phyloP scores from a whole-genome alignment of 37 sponge, comb jelly and placozoan species.

The Eunapius fragilis region DNA sequence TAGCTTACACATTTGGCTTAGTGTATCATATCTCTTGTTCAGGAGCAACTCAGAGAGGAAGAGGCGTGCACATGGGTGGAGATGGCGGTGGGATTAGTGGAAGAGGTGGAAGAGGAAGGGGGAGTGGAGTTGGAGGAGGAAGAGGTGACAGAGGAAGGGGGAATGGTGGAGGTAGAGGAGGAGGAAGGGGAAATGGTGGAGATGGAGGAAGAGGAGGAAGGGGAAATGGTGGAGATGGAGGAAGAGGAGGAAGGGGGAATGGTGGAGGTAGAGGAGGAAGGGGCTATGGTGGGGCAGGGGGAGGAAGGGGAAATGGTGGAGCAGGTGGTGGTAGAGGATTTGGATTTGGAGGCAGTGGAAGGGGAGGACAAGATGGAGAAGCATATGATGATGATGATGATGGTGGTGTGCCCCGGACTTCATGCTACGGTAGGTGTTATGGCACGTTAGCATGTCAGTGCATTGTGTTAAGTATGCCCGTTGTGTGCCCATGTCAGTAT shows the following conservation, averaged over 20 bases:
- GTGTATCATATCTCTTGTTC: too few species aligned
- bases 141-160: background rate
- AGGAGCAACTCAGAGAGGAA: background rate
- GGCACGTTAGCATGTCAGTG: background rate
- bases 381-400: background rate
- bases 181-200: background rate
- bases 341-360: background rate
- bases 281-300: background rate
- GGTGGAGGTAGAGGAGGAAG: background rate
- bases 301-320: background rate
- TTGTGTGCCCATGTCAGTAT: too few species aligned
- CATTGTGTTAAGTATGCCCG: too few species aligned
- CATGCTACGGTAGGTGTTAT: background rate
- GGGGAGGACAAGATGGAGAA: background rate
- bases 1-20: too few species aligned
- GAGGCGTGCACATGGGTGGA: background rate
- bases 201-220: background rate
- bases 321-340: background rate
- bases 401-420: background rate
- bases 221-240: conserved; percentile 8
- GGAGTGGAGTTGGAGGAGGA: conserved; percentile 12
- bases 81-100: background rate
- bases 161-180: background rate
- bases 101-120: background rate
- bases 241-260: conserved; percentile 9